A percentile compares a stretch with the other conserved stretches of the same genome.
phyloP scores from a whole-genome alignment of 2,797 vertebrate species.

The Falco concolor region DNA sequence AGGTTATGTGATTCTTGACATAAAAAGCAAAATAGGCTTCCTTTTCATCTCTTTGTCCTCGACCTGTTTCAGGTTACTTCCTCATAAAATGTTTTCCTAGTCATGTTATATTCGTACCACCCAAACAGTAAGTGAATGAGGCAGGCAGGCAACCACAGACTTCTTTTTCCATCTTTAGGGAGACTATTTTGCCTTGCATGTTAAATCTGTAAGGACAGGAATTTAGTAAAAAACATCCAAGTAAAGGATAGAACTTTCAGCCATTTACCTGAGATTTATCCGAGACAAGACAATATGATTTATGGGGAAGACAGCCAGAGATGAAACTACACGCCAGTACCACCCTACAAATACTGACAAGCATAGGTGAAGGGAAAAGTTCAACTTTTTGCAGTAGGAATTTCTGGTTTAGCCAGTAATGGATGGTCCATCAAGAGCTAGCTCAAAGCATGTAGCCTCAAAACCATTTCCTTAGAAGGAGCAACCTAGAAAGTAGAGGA shows the following conservation, averaged over 20 bases:
- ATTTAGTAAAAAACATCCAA: not conserved
- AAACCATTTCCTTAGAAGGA: not conserved
- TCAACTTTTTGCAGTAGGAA: not conserved
- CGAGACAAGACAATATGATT: not conserved
- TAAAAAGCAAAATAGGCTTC: not conserved
- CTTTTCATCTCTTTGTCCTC: not conserved
- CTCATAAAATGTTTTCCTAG: not conserved
- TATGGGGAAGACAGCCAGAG: not conserved
- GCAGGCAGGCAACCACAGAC: not conserved
- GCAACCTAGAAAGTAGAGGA: not conserved
- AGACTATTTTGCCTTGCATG: not conserved
- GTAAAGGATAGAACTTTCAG: not conserved
- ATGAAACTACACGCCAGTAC: not conserved
- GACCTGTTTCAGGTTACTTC: not conserved
- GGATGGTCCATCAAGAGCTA: not conserved
- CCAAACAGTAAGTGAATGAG: not conserved
- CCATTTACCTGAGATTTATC: not conserved
- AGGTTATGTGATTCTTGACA: not conserved
- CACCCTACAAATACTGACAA: not conserved
- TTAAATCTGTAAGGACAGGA: not conserved
- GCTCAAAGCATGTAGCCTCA: not conserved
- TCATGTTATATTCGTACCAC: not conserved
- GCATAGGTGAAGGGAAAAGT: accelerated
- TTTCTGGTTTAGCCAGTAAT: not conserved
- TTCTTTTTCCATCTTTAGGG: not conserved